Evolutionary conservation across 2,113 vertebrate genomes (phyloP).

Genomic region (Pagrus major): DNA sequence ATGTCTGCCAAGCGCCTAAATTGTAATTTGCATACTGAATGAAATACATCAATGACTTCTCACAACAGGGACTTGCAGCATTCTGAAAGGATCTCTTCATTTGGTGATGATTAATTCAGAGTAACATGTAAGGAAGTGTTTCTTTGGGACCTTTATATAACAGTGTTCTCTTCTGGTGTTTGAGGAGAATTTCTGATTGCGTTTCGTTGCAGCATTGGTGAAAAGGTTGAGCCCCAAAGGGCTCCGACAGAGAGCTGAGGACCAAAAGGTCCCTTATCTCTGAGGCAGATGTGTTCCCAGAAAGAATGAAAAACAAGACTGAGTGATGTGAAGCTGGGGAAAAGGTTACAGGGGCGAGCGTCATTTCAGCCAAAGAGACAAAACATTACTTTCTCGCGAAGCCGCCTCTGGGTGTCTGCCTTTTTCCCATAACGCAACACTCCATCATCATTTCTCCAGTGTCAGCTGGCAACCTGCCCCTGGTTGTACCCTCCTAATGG

Average conservation of each 20-base stretch:
- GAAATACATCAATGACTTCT: conserved; percentile 32
- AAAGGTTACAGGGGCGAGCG: conserved; percentile 53
- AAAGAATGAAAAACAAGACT: conserved; percentile 66
- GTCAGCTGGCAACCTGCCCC: conserved; percentile 29
- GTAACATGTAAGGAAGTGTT: neutral
- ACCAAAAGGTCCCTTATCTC: conserved; percentile 65
- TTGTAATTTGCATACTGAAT: conserved; percentile 37
- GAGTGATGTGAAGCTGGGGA: conserved; percentile 45
- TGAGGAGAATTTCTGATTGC: conserved; percentile 25
- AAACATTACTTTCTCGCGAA: conserved; percentile 55
- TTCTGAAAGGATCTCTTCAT: conserved; percentile 3
- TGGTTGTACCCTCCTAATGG: conserved; percentile 32
- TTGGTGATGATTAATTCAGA: conserved; percentile 22
- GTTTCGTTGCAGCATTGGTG: conserved; percentile 38
- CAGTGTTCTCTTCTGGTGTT: neutral
- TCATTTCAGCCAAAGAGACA: conserved; percentile 54
- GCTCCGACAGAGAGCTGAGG: neutral
- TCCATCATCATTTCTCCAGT: conserved; percentile 50
- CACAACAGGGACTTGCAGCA: neutral
- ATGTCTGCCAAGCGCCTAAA: neutral
- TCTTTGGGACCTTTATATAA: conserved; percentile 30
- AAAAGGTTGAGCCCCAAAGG: conserved; percentile 58
- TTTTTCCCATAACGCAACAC: conserved; percentile 37
- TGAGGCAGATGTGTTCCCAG: conserved; percentile 50
- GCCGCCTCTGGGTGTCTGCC: conserved; percentile 28